phyloP scores from a whole-genome alignment of 2,888 invertebrate species.

The Colostygia pectinataria region DNA sequence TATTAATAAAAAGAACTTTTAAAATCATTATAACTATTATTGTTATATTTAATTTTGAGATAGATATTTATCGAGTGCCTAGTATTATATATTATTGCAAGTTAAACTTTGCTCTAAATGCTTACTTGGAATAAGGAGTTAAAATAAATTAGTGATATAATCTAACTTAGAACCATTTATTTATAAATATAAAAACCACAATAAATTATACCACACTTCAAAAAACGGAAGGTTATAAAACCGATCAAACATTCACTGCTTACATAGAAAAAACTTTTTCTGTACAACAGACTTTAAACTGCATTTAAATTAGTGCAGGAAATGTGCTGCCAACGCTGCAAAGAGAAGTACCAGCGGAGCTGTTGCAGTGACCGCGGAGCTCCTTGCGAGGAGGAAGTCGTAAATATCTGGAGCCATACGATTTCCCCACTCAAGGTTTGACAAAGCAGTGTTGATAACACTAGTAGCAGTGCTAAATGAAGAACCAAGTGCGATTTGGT shows the following conservation, averaged over 20 bases:
- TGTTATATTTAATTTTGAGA: too few species aligned
- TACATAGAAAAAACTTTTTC: constrained; percentile 8
- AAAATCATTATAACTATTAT: too few species aligned
- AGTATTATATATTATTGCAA: too few species aligned
- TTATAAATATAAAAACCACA: constrained; percentile 5
- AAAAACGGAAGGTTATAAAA: constrained; percentile 23
- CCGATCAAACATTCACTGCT: constrained; percentile 11
- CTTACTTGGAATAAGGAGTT: background rate
- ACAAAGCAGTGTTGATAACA: constrained; percentile 50
- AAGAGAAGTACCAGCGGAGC: constrained; percentile 54
- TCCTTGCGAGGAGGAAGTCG: constrained; percentile 40
- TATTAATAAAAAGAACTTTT: too few species aligned
- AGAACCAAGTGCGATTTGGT: constrained; percentile 50
- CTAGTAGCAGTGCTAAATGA: constrained; percentile 49
- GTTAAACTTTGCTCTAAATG: too few species aligned
- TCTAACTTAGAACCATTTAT: constrained; percentile 1
- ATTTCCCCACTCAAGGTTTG: constrained; percentile 66
- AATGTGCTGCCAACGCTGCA: constrained; percentile 47
- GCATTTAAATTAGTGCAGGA: constrained; percentile 51
- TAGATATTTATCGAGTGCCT: too few species aligned
- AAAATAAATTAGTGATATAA: background rate
- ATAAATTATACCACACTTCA: constrained; percentile 9
- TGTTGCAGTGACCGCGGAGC: constrained; percentile 47
- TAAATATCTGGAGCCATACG: constrained; percentile 49
- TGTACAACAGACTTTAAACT: constrained; percentile 14